Evolutionary conservation across 2,797 vertebrate genomes (phyloP), one percentile per base, ranked within the genome.

Genomic region (Bucorvus abyssinicus): DNA sequence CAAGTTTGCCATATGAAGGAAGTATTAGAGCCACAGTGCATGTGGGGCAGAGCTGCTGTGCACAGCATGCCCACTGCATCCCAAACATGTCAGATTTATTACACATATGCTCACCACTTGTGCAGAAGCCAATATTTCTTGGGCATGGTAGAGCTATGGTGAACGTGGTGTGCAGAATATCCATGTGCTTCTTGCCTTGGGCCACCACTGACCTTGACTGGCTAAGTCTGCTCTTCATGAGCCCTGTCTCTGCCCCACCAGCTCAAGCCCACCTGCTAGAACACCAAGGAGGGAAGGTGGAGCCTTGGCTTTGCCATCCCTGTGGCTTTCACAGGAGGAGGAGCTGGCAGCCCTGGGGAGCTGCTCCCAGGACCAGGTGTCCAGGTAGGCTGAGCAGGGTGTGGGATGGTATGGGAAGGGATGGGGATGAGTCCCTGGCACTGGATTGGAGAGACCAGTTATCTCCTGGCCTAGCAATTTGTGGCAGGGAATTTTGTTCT

Each of bases 401-500:
- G 19, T 50, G 63, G 59, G 61, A 44, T 50, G 63, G 65, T 57
- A 52, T 59, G 19, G 45, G 71, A 19, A 47, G 59, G 65, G 61
- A 52, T 59, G 19, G 45, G 71, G 21, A 47, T 0, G 0, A 52
- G 40, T n/a, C 47, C 27, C 53, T 7, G 0, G 4, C 2, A 0
- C 7, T 12, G 36, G 32, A 40, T 20, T 57, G 49, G 38, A 71
- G 32, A 81, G 6, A 20, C 23, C 55, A 92, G 23, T 10, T 22
- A 1, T 6, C 57, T 73, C 61, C 42, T 73, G 68, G 21, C 53
- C 42, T 71, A 64, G 68, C 10, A 59, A 6, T 44, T 29, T 38
- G 29, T 53, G n/a, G 4, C 76, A 81, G 65, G 30, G 55, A 81
- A 61, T 13, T 36, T 75, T n/a, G 3, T 47, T 27, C 36, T 73